phyloP scores from a whole-genome alignment of 2,113 vertebrate genomes.

The Ictalurus furcatus region DNA sequence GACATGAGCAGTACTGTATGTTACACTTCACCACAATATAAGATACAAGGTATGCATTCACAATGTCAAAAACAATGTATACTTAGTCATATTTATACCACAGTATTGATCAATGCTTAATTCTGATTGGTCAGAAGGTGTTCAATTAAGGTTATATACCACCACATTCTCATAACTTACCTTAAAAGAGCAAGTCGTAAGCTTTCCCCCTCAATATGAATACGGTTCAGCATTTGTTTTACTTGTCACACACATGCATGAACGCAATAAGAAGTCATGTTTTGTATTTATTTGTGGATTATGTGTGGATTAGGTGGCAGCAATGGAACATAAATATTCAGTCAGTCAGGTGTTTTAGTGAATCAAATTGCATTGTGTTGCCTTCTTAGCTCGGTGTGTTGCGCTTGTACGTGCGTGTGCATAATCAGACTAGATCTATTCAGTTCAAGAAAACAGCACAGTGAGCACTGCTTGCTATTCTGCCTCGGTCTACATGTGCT shows the following conservation, averaged over 20 bases:
- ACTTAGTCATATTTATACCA: no score
- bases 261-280: background rate
- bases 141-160: no score
- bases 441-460: background rate
- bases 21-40: no score
- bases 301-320: background rate
- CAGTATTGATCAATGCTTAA: no score
- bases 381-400: background rate
- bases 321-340: background rate
- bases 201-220: background rate
- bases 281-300: slow-evolving; percentile 20
- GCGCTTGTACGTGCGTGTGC: background rate
- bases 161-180: background rate
- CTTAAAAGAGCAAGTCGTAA: background rate
- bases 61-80: no score
- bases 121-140: no score
- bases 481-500: background rate
- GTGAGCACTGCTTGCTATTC: background rate
- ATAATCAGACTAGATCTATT: background rate
- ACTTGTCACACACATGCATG: background rate
- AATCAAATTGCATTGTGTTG: slow-evolving; percentile 9
- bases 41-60: no score
- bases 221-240: background rate
- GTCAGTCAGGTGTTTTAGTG: background rate
- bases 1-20: no score